phyloP scores from a whole-genome alignment of 2,113 vertebrate species.

The Callipepla squamata region DNA sequence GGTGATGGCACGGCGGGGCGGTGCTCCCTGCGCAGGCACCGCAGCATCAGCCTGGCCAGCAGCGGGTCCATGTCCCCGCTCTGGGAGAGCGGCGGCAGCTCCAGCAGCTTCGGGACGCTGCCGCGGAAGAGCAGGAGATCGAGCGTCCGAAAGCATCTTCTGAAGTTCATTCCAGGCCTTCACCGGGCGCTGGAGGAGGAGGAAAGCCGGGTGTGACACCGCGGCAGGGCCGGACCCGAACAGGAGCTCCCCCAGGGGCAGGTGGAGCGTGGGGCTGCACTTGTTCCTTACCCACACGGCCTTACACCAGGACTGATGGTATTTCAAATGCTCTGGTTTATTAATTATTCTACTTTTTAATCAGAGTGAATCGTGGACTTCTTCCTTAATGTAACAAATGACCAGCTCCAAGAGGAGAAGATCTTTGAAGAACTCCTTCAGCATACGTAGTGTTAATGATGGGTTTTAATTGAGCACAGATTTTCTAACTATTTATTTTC shows the following conservation, averaged over 20 bases:
- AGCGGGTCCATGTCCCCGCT: conserved; percentile 84
- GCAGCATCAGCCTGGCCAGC: conserved; percentile 86
- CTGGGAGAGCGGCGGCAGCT: conserved; percentile 76
- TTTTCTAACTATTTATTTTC: conserved; percentile 44
- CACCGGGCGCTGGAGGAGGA: conserved; percentile 91
- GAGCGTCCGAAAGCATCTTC: conserved; percentile 86
- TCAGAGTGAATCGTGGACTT: not conserved
- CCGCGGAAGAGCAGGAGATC: conserved; percentile 83
- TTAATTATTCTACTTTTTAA: not conserved
- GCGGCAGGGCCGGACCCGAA: accelerated
- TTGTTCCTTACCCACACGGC: not conserved
- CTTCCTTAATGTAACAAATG: not conserved
- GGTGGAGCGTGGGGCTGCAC: accelerated
- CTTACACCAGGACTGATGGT: not conserved
- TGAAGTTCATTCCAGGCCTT: conserved; percentile 91
- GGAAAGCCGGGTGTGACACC: conserved; percentile 76
- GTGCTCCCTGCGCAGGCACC: conserved; percentile 72
- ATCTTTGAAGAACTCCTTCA: not conserved
- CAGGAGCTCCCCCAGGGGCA: not conserved
- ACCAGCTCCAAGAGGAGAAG: not conserved
- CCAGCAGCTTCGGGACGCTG: conserved; percentile 87
- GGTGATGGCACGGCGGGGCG: not conserved
- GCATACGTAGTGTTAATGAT: not conserved
- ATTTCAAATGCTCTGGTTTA: not conserved
- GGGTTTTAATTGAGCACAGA: not conserved